Base-by-base conservation (phyloP, 2,797 vertebrate species). In the Lutra lutra region DNA sequence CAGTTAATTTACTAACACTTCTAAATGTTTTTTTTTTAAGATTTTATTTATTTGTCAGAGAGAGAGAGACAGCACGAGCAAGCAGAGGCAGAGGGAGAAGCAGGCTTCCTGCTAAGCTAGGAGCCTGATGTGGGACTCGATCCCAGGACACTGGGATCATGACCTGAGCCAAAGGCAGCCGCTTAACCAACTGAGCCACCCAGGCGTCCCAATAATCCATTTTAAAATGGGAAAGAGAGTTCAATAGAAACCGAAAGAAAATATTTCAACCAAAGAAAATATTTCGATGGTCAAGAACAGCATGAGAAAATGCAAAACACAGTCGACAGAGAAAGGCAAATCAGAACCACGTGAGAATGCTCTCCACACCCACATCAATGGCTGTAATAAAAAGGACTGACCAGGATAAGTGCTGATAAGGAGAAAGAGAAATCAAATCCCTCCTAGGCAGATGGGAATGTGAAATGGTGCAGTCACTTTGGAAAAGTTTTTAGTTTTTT, bases 261-360 rank as follows among this genome's bases (percentile, higher is more conserved):
- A 54, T 25, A 38, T 77, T 96, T 96, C 93, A 86, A 75, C 83
- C 12, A n/a, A 92, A 93, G 40, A 91, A 91, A 78, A 91, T 89
- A 89, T 90, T 84, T 90, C 82, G 82, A 70, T 93, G 56, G 89
- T 79, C 73, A 83, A 85, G 8, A 84, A 79, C 78, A 84, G 62
- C 56, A 70, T 56, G n/a, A 73, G 75, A 79, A 62, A 40, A 58
- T 95, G 64, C 25, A 91, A 40, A 89, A 32, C 40, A 62, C 93
- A 51, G 40, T 95, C 70, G 89, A 75, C 75, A 75, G 18, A 64
- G 40, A 94, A 89, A 95, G 96, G 84, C 85, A 97, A 95, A 95
- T 92, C 83, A 94, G 82, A 97, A 89, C 75, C 21, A 48, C 72
- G 29, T 60, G 21, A 77, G 72, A 73, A 78, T 66, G 27, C 72